Base-by-base conservation (phyloP, 1,140 invertebrate genomes). In the Sarcophaga peregrina region DNA sequence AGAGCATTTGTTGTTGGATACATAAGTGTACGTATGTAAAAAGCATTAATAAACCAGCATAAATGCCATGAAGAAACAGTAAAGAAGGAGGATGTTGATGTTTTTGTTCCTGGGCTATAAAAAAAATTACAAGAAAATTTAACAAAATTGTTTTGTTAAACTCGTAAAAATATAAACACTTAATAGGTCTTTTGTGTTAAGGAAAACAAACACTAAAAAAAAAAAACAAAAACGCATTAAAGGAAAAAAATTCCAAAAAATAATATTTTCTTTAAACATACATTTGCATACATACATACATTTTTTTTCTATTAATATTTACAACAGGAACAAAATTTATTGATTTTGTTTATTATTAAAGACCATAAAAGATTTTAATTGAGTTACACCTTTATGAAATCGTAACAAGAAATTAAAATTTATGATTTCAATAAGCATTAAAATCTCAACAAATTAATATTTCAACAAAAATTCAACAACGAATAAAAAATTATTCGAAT, bases 41-140 rank as follows among this genome's bases (percentile, higher is more conserved):
- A 37, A 37, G 4, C 25, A 37, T 37, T 37, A 37, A 37, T 37
- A 37, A 37, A 37, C 25, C 25, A 37, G 25, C 25, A 37, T 37
- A 37, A 37, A 37, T 37, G 25, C 25, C n/a, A 8, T 62, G 58
- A 8, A 68, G 20, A 13, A 58, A 3, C 15, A 25, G 20, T 5
- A 5, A 68, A 68, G 20, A 8, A 20, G n/a, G 15, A 15, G 15
- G 11, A 13, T 13, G 15, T 13, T 58, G n/a, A n/a, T n/a, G n/a
- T n/a, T n/a, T n/a, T n/a, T n/a, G n/a, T n/a, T n/a, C n/a, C n/a
- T 5, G 10, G 2, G 62, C 62, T 68, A 68, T 68, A 68, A 68
- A 68, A n/a, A 68, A 68, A 68, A 68, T 68, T 68, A 68, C 62
- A 68, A 68, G 62, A 37, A 68, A 68, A 68, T 68, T 68, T 68